These are phyloP conservation scores for Zeugodacus cucurbitae DNA, from an alignment of 1,140 invertebrate species.

Conservation along the genomic window DNA sequence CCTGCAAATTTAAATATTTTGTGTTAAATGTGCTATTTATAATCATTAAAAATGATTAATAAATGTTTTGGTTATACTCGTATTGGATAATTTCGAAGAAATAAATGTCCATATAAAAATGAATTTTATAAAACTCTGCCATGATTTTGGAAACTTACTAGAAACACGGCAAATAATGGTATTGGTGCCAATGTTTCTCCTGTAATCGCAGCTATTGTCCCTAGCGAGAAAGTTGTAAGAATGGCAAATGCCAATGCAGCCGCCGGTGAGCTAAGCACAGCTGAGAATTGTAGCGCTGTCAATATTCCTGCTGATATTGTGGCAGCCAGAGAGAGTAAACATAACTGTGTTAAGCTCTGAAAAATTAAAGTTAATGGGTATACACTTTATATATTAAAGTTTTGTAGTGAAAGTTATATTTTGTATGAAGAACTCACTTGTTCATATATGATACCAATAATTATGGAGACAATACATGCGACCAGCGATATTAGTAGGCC, in stretches of 20 bases:
- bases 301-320: constrained; percentile 61
- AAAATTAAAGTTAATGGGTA: constrained; percentile 22
- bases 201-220: constrained; percentile 61
- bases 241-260: constrained; percentile 64
- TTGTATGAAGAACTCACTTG: constrained; percentile 53
- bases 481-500: constrained; percentile 61
- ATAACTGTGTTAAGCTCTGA: constrained; percentile 53
- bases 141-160: constrained; percentile 66
- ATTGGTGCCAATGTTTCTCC: constrained; percentile 68
- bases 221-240: constrained; percentile 62
- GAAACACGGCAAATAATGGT: constrained; percentile 73
- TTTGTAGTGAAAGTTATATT: not conserved
- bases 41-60: not conserved
- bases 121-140: too few relatives aligned
- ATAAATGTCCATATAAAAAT: too few relatives aligned
- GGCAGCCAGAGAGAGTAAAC: constrained; percentile 55
- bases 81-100: not conserved
- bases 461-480: constrained; percentile 63
- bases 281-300: constrained; percentile 63
- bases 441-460: constrained; percentile 57
- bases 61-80: too few relatives aligned
- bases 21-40: too few relatives aligned
- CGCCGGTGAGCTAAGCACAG: constrained; percentile 61
- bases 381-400: not conserved
- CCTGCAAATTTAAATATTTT: constrained; percentile 60